These are phyloP conservation scores for Diarsia brunnea DNA, from an alignment of 2,888 invertebrate species.

Conservation along the genomic window DNA sequence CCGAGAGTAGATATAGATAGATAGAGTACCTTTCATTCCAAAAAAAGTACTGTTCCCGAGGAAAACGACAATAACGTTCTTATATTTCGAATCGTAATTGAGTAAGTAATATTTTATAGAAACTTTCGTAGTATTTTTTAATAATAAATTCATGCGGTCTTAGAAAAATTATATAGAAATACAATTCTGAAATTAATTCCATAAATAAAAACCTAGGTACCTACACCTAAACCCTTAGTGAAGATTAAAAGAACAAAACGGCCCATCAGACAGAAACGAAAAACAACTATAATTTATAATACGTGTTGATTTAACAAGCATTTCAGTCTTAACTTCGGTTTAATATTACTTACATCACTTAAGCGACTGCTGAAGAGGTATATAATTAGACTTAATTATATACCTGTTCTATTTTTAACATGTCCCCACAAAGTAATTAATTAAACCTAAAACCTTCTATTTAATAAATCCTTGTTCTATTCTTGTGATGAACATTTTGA, in stretches of 20 bases:
- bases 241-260: background rate
- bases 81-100: too few relatives aligned
- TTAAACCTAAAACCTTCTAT: background rate
- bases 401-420: background rate
- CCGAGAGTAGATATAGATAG: too few relatives aligned
- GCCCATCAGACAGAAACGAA: background rate
- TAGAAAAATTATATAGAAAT: background rate
- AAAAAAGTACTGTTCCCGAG: too few relatives aligned
- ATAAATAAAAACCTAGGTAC: too few relatives aligned
- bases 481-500: constrained; percentile 11
- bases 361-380: background rate
- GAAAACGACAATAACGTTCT: too few relatives aligned
- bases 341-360: background rate
- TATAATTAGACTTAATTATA: background rate
- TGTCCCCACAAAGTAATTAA: background rate
- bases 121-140: too few relatives aligned
- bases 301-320: background rate
- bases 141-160: too few relatives aligned
- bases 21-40: too few relatives aligned
- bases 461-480: background rate
- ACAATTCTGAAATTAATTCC: background rate
- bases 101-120: too few relatives aligned
- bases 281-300: background rate
- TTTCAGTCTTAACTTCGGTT: background rate
- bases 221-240: background rate